Conservation (phyloP, 2,797 vertebrate genomes). For the Lycodopsis pacificus region DNA sequence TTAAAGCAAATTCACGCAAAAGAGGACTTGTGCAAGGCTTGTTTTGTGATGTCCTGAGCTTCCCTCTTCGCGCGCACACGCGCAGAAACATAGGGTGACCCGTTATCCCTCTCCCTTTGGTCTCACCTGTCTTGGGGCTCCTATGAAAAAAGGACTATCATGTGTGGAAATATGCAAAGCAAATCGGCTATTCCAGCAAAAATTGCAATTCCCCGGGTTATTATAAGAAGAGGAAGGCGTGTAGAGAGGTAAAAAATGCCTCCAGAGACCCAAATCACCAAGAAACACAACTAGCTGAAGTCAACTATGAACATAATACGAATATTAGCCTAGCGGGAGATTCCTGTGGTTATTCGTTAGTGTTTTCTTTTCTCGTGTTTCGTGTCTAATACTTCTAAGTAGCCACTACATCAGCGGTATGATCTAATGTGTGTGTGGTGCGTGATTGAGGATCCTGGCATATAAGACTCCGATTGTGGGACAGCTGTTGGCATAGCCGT, state of each 20-base stretch:
- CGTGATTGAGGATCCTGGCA: constrained; percentile 62
- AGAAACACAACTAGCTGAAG: constrained; percentile 31
- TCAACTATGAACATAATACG: constrained; percentile 42
- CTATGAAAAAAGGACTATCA: constrained; percentile 28
- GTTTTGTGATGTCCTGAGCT: not conserved
- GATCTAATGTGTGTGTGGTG: constrained; percentile 42
- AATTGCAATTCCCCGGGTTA: constrained; percentile 45
- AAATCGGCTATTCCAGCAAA: constrained; percentile 47
- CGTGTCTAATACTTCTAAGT: constrained; percentile 64
- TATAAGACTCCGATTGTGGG: constrained; percentile 76
- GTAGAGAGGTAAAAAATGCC: constrained; percentile 31
- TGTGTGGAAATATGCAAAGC: constrained; percentile 48
- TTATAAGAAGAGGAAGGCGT: constrained; percentile 28
- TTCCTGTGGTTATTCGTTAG: constrained; percentile 41
- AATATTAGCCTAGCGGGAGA: constrained; percentile 38
- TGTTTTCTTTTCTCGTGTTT: constrained; percentile 49
- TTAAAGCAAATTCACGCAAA: not conserved
- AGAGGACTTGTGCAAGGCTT: not conserved
- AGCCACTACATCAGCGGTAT: constrained; percentile 56
- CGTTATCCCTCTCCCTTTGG: constrained; percentile 20
- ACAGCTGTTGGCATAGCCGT: constrained; percentile 84
- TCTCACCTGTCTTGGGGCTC: constrained; percentile 57
- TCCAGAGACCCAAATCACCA: constrained; percentile 36
- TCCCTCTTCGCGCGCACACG: not conserved
- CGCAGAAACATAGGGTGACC: constrained; percentile 8